Evolutionary conservation across 2,113 vertebrate genomes (phyloP).

Genomic region (Sylvilagus bachmani): DNA sequence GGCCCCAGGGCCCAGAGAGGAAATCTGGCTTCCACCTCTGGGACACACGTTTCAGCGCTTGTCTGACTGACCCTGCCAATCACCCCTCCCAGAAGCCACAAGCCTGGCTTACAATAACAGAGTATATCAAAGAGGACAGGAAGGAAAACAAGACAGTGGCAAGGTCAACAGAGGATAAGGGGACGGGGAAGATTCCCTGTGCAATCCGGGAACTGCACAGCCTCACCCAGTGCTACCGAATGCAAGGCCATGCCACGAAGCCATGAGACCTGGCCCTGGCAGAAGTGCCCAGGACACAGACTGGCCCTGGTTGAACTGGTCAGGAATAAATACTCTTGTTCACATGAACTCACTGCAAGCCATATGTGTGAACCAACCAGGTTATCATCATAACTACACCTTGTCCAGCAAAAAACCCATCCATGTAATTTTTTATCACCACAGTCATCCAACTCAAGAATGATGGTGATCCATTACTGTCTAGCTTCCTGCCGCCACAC

Average conservation of each 20-base stretch:
- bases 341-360: not conserved
- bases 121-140: conserved; percentile 79
- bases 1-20: conserved; percentile 14
- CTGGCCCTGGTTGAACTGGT: not conserved
- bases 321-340: conserved; percentile 6
- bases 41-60: conserved; percentile 74
- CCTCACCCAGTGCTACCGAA: not conserved
- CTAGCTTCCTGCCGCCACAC: not conserved
- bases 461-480: not conserved
- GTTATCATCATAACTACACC: not conserved
- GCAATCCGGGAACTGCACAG: conserved; percentile 38
- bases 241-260: not conserved
- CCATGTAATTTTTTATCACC: not conserved
- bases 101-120: conserved; percentile 74
- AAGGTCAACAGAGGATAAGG: conserved; percentile 72
- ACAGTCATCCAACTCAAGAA: not conserved
- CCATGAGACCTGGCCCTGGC: not conserved
- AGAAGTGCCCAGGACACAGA: not conserved
- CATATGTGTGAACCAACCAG: not conserved
- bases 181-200: conserved; percentile 32
- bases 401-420: conserved; percentile 1
- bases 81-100: conserved; percentile 36
- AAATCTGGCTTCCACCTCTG: conserved; percentile 75
- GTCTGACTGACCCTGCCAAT: conserved; percentile 70
- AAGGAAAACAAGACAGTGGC: conserved; percentile 78